phyloP scores from a whole-genome alignment of 2,888 invertebrate species.

The Hyposoter dolosus region DNA sequence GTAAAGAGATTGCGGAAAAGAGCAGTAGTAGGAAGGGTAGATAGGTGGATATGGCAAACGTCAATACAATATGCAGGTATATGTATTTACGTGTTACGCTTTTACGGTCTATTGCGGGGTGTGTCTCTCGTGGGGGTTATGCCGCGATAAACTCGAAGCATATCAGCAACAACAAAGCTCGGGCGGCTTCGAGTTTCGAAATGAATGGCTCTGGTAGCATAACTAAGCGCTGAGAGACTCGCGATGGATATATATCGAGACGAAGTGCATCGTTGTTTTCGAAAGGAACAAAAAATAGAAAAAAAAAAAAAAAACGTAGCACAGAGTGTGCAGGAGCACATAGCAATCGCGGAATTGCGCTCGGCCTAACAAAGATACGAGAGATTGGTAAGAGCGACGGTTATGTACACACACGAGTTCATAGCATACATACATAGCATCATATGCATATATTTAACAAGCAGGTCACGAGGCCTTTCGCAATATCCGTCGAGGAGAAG shows the following conservation, averaged over 20 bases:
- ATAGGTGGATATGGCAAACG: conserved; percentile 56
- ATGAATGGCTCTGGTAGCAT: conserved; percentile 57
- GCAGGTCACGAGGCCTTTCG: conserved; percentile 30
- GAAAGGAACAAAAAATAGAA: conserved; percentile 5
- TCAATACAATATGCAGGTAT: conserved; percentile 48
- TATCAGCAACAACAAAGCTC: conserved; percentile 64
- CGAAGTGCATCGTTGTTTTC: conserved; percentile 5
- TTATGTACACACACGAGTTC: neutral
- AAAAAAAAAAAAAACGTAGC: neutral
- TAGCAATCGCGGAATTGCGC: conserved; percentile 50
- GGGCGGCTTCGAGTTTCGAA: conserved; percentile 52
- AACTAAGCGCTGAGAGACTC: conserved; percentile 59
- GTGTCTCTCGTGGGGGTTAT: conserved; percentile 43
- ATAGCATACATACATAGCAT: neutral
- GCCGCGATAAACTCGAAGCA: conserved; percentile 62
- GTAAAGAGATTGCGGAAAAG: conserved; percentile 53
- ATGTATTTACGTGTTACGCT: conserved; percentile 28
- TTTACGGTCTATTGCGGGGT: conserved; percentile 49
- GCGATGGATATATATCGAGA: conserved; percentile 23
- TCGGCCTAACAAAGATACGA: conserved; percentile 55
- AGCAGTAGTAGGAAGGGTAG: conserved; percentile 26
- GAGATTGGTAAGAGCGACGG: conserved; percentile 24
- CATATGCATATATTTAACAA: conserved; percentile 30
- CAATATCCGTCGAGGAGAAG: conserved; percentile 47
- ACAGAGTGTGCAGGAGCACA: conserved; percentile 17